These are phyloP conservation scores for Leucophenga maculata DNA, from an alignment of 2,888 invertebrate genomes.

Conservation along the genomic window DNA sequence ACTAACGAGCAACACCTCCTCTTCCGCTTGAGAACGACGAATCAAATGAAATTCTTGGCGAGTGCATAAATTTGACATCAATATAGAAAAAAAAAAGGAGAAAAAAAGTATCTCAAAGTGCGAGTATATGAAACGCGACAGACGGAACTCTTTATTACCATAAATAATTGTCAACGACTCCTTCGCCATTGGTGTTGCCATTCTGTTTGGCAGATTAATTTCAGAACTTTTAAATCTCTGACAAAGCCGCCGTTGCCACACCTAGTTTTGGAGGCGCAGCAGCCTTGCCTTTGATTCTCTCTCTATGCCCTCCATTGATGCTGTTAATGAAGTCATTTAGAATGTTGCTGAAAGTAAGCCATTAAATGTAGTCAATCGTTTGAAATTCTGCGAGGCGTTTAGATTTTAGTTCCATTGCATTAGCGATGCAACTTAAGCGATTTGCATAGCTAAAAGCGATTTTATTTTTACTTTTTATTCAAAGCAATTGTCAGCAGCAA, in stretches of 20 bases:
- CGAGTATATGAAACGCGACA: background rate
- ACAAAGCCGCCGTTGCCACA: conserved; percentile 39
- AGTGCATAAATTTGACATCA: conserved; percentile 10
- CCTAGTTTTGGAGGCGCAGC: conserved; percentile 61
- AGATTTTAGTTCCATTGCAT: conserved; percentile 61
- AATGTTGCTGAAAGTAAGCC: conserved; percentile 45
- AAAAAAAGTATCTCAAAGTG: background rate
- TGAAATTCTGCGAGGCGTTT: conserved; percentile 48
- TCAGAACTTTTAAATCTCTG: conserved; percentile 40
- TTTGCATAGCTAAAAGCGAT: too few relatives aligned
- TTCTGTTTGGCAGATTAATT: conserved; percentile 55
- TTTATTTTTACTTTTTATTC: too few relatives aligned
- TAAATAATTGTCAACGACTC: conserved; percentile 60
- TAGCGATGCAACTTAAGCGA: conserved; percentile 27
- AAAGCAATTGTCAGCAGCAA: too few relatives aligned
- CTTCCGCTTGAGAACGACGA: too few relatives aligned
- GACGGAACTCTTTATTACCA: conserved; percentile 64
- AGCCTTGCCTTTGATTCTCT: conserved; percentile 18
- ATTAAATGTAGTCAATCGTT: conserved; percentile 36
- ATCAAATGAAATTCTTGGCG: too few relatives aligned
- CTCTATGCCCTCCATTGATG: conserved; percentile 40
- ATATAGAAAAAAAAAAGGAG: background rate
- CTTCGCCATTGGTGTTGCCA: conserved; percentile 34
- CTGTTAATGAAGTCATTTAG: conserved; percentile 59
- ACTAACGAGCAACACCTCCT: too few relatives aligned